Base-by-base conservation (phyloP, 2,888 invertebrate species). In the Stramonita haemastoma region DNA sequence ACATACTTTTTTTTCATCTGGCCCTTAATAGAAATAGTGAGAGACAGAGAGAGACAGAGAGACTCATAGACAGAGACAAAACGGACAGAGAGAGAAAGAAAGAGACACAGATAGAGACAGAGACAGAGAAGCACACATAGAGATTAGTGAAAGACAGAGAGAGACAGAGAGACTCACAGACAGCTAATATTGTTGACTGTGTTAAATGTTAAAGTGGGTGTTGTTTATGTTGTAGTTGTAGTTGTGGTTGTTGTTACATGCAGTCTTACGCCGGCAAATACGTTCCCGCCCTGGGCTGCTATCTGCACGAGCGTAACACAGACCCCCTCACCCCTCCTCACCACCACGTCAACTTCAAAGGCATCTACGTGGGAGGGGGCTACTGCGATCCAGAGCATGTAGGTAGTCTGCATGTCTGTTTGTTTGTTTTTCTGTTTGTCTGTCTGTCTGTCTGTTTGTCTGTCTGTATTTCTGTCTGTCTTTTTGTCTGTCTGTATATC, bases 241-340 rank as follows among this genome's bases (percentile, higher is more conserved):
- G 19, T 19, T 66, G 19, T 66, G 2, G 46, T 46, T 26, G 66
- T 66, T 66, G 11, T 22, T 29, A n/a, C n/a, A n/a, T 5, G n/a
- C 92, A 95, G 95, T 95, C 95, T 0, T 96, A 96, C 94, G 94
- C 95, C 94, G 96, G 98, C 0, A 97, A 97, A 95, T 97, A 97
- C 95, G 97, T 97, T 0, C 98, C 98, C 0, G 98, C 98, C 0
- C 95, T 98, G 15, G 94, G 95, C 11, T 94, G 95, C 90, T 94
- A 94, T 90, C 96, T 94, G 84, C 95, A 94, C 92, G 88, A 86
- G 19, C 91, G 92, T 84, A 94, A 93, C 87, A 89, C 29, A 26
- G 77, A 92, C 29, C 91, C 92, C 32, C 66, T 92, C 19, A 92
- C 93, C 70, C 85, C 85, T 0, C 29, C 29, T 8, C 57, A 56